Percentiles rank a stretch among this genome's conserved stretches.
Evolutionary conservation across 2,888 invertebrate species (phyloP).

Genomic region (Phaonia tiefii): DNA sequence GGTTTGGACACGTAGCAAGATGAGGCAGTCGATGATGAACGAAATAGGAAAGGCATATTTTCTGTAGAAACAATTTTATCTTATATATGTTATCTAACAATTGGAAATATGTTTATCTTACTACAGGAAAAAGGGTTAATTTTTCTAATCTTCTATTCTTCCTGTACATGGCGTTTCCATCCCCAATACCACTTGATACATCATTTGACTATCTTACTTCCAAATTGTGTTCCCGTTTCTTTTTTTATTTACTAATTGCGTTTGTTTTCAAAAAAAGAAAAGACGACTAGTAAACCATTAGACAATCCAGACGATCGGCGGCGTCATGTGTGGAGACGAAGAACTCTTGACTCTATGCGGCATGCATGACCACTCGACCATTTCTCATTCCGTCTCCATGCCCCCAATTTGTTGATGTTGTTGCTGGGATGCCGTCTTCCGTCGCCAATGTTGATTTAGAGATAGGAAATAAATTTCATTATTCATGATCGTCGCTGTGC

Average conservation of each 20-base stretch:
- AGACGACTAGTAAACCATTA: conserved; percentile 39
- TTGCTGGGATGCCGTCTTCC: neutral
- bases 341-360: conserved; percentile 51
- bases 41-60: too few relatives aligned
- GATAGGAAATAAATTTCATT: conserved; percentile 30
- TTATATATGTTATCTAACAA: too few relatives aligned
- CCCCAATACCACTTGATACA: conserved; percentile 64
- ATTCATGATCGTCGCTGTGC: conserved; percentile 11
- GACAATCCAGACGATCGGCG: conserved; percentile 49
- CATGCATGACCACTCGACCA: conserved; percentile 15
- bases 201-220: conserved; percentile 11
- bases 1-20: too few relatives aligned
- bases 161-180: too few relatives aligned
- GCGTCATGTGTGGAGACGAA: neutral
- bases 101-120: too few relatives aligned
- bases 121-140: too few relatives aligned
- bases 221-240: neutral
- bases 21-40: too few relatives aligned
- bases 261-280: conserved; percentile 60
- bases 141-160: too few relatives aligned
- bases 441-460: conserved; percentile 30
- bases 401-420: conserved; percentile 53
- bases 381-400: conserved; percentile 22
- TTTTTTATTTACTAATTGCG: conserved; percentile 53
- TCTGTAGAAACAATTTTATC: too few relatives aligned